A percentile compares a stretch with the other conserved stretches of the same genome.
phyloP scores from a whole-genome alignment of 2,888 invertebrate species.

The Embidobia sp. region DNA sequence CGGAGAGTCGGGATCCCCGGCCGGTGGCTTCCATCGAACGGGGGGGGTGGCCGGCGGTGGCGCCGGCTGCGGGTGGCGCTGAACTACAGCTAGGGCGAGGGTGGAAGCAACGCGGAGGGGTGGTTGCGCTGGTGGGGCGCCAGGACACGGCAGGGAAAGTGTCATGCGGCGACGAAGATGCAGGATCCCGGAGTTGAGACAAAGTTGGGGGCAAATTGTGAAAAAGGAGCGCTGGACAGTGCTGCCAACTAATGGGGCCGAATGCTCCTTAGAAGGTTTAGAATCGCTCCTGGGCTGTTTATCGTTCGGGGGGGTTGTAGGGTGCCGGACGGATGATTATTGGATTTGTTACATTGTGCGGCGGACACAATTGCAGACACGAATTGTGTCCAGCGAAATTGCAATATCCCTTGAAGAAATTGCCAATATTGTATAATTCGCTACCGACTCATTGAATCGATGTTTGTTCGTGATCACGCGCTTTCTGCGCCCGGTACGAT shows the following conservation, averaged over 20 bases:
- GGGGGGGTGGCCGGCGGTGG: constrained; percentile 79
- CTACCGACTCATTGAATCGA: constrained; percentile 1
- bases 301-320: not conserved
- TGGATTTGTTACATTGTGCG: constrained; percentile 44
- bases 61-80: constrained; percentile 70
- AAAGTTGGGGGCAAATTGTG: constrained; percentile 26
- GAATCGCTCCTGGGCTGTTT: constrained; percentile 17
- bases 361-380: constrained; percentile 29
- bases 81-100: constrained; percentile 54
- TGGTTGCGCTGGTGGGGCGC: constrained; percentile 21
- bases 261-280: constrained; percentile 20
- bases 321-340: constrained; percentile 18
- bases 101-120: constrained; percentile 42
- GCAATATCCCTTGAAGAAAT: constrained; percentile 38
- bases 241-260: constrained; percentile 33
- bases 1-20: constrained; percentile 76
- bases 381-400: constrained; percentile 35
- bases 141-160: constrained; percentile 54
- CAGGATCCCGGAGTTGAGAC: constrained; percentile 36
- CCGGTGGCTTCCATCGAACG: constrained; percentile 81
- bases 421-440: constrained; percentile 27
- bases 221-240: constrained; percentile 38
- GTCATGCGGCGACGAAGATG: constrained; percentile 50
- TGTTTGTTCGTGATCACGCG: constrained; percentile 4
- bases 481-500: too few species aligned